Conservation (phyloP, 2,888 invertebrate genomes). For the Sympetrum striolatum region DNA sequence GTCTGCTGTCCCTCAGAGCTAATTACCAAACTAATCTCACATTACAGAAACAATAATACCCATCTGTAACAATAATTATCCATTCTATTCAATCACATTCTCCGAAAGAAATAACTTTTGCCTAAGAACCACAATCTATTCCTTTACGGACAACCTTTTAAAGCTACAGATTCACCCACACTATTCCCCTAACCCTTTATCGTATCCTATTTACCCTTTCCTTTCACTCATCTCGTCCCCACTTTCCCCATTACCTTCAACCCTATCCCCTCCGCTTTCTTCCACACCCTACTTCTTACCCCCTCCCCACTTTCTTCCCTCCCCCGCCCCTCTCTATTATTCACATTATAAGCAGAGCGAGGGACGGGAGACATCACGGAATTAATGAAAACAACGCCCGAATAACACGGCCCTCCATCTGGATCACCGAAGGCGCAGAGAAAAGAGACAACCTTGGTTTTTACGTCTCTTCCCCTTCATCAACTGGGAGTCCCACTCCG, state of each 20-base stretch:
- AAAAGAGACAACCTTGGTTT: conserved; percentile 27
- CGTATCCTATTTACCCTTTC: background rate
- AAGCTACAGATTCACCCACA: too few species aligned
- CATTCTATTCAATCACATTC: too few species aligned
- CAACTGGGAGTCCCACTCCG: background rate
- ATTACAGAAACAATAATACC: too few species aligned
- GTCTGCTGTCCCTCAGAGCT: too few species aligned
- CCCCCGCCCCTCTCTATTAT: background rate
- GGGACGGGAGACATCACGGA: conserved; percentile 35
- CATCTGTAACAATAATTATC: too few species aligned
- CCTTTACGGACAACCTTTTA: too few species aligned
- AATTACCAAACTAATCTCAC: too few species aligned
- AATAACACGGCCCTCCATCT: conserved; percentile 21
- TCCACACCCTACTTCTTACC: background rate
- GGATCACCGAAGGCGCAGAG: conserved; percentile 39
- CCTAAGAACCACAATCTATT: too few species aligned
- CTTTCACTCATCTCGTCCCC: background rate
- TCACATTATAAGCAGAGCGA: conserved; percentile 34
- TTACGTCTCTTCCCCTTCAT: background rate
- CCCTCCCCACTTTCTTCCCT: background rate
- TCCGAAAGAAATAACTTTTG: too few species aligned
- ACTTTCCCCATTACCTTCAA: background rate
- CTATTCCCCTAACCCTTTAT: too few species aligned
- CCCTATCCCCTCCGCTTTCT: background rate
- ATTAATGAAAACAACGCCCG: conserved; percentile 38